Base-by-base conservation (phyloP, 2,797 vertebrate species). In the Poecilia wingei region DNA sequence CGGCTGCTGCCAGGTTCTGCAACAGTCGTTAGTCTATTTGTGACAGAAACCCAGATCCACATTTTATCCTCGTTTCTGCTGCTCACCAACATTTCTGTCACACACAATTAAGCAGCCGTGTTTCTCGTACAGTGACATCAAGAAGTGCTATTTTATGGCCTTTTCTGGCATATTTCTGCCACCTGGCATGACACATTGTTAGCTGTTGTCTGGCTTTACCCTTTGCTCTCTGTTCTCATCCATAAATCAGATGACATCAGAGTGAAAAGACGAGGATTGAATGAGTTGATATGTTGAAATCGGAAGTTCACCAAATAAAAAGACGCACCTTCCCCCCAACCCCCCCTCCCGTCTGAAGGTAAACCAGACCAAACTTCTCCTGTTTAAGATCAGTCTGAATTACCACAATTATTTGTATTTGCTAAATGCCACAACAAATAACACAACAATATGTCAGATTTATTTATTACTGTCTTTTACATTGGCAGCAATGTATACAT, bases 1-100 rank as follows among this genome's bases (percentile, higher is more conserved):
- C 14, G 71, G 12, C 1, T 75, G 18, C 69, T 76, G 45, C 39
- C 43, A 70, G 20, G 59, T 57, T 76, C 31, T 53, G 43, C 59
- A n/a, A n/a, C 33, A 22, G 2, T 75, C 55, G 74, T 74, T 72
- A 51, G 73, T 53, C 45, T 66, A 59, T 79, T 75, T 74, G 68
- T 36, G 53, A 64, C 2, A 49, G 41, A 82, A 75, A 74, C 39
- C 14, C n/a, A 59, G 13, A 36, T 41, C 9, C 31, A 6, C 43
- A 46, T 22, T 78, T 46, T 77, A 25, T 51, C 47, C 46, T 77
- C 2, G 36, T 70, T 75, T 43, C 53, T 28, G 75, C 47, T 73
- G 14, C 25, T 31, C 72, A 43, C 22, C 28, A 51, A 39, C 71
- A 53, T 70, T 53, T 33, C 28, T 49, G 8, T 70, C 51, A 72